These are phyloP conservation scores for Priocnemis perturbator DNA, from an alignment of 2,888 invertebrate species.

Conservation along the genomic window DNA sequence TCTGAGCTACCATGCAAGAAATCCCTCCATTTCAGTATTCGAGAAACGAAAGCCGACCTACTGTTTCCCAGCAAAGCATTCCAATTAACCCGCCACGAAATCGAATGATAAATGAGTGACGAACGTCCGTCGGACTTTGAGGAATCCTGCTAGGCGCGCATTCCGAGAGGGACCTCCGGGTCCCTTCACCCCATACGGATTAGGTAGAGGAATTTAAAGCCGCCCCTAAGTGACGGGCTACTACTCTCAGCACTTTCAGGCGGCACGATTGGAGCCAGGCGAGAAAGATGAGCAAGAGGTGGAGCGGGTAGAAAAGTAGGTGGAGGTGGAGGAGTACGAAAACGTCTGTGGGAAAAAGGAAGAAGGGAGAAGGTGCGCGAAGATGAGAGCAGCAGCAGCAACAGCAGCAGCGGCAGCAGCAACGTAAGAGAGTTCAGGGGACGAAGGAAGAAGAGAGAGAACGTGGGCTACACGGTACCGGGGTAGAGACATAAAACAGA, in stretches of 20 bases:
- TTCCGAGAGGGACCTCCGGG: not conserved
- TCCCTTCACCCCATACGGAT: slow-evolving; percentile 30
- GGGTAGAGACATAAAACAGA: not conserved
- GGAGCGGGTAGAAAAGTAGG: slow-evolving; percentile 15
- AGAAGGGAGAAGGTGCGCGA: slow-evolving; percentile 2
- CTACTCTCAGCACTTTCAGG: slow-evolving; percentile 17
- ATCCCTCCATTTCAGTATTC: no score
- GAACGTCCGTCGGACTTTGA: no score
- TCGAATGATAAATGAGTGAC: no score
- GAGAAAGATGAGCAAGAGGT: slow-evolving; percentile 34
- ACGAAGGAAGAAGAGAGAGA: slow-evolving; percentile 8
- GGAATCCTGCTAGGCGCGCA: not conserved
- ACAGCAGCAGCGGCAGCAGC: slow-evolving; percentile 20
- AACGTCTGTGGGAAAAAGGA: not conserved
- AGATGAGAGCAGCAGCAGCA: slow-evolving; percentile 19
- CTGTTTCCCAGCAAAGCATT: no score
- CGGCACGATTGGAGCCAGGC: slow-evolving; percentile 33
- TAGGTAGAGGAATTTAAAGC: slow-evolving; percentile 46
- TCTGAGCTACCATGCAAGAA: no score
- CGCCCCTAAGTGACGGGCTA: slow-evolving; percentile 29
- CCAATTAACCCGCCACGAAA: no score
- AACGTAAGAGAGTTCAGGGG: slow-evolving; percentile 10
- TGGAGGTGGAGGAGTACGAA: not conserved
- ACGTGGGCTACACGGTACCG: no score
- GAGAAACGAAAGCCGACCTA: no score